Base-by-base conservation (phyloP, 2,888 invertebrate species). In the Opisthograptis luteolata region DNA sequence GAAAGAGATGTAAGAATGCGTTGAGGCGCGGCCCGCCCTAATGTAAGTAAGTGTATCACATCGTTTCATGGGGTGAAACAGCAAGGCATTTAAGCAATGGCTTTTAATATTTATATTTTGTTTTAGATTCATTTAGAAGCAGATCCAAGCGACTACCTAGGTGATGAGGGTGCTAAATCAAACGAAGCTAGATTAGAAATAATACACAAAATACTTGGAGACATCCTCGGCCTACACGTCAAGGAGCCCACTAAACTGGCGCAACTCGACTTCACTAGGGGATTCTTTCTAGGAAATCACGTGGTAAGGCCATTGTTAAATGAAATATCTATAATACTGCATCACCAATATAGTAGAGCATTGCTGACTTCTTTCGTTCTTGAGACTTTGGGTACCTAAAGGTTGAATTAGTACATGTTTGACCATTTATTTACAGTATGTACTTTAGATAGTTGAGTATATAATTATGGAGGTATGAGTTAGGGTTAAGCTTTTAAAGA, bases 221-320 rank as follows among this genome's bases (percentile, higher is more conserved):
- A 93, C 13, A 94, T 96, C 59, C 85, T 97, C 8, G 94, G 93
- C 0, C 87, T 96, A 10, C 93, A 94, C 62, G 93, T 94, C 36
- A 81, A 79, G 8, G 79, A 84, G 10, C 79, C 78, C 0, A 63
- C 65, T 4, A 80, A 85, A 12, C 39, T 80, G 1, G 43, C 70
- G 0, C 72, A 79, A 24, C 54, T 87, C 0, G 81, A 91, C 19
- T 95, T 92, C 63, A 93, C 92, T 0, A 91, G 92, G 9, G 95
- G 93, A 1, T 97, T 94, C 84, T 96, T 97, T 73, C 84, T 97
- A 24, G 97, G 97, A 15, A 93, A 94, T 61, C 95, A 96, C 74
- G 96, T 96, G 92, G 96, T 96, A 83, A 85, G 87, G 14, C 3
- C 15, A 24, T 3, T 25, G 9, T 6, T 19, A 15, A 37, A 0